Conservation (phyloP, 2,113 vertebrate species). For the Cyanoderma ruficeps region DNA sequence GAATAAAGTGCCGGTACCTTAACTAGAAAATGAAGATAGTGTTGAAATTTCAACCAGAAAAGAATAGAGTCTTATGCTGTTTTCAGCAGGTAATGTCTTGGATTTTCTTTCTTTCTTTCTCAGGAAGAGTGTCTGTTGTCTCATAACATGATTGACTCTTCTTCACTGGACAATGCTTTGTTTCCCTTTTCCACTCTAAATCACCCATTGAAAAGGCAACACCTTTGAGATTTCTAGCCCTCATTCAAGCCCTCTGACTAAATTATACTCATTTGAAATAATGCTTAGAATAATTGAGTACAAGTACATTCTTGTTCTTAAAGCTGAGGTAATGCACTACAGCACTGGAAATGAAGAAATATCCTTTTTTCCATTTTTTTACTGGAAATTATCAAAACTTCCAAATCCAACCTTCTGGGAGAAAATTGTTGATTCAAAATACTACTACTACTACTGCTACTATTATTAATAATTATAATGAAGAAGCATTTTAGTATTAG, state of each 20-base stretch:
- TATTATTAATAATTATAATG: no score
- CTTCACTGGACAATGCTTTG: neutral
- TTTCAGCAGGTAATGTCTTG: neutral
- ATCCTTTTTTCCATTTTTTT: neutral
- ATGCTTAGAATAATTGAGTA: neutral
- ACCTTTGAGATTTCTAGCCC: neutral
- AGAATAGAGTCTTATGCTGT: neutral
- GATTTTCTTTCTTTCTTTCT: neutral
- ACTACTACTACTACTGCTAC: neutral
- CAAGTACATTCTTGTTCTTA: neutral
- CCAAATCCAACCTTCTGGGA: neutral
- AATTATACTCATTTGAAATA: neutral
- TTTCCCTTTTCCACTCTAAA: neutral
- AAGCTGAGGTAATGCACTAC: neutral
- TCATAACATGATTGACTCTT: neutral
- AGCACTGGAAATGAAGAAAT: neutral
- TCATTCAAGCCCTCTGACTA: neutral
- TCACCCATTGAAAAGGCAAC: neutral
- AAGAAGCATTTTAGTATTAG: neutral
- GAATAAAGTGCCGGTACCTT: neutral
- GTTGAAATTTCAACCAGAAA: neutral
- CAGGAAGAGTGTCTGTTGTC: neutral
- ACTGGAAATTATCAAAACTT: neutral
- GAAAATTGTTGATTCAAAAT: neutral
- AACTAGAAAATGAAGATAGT: neutral